Evolutionary conservation across 2,797 vertebrate species (phyloP).

Genomic region (Sebastes aleutianus): DNA sequence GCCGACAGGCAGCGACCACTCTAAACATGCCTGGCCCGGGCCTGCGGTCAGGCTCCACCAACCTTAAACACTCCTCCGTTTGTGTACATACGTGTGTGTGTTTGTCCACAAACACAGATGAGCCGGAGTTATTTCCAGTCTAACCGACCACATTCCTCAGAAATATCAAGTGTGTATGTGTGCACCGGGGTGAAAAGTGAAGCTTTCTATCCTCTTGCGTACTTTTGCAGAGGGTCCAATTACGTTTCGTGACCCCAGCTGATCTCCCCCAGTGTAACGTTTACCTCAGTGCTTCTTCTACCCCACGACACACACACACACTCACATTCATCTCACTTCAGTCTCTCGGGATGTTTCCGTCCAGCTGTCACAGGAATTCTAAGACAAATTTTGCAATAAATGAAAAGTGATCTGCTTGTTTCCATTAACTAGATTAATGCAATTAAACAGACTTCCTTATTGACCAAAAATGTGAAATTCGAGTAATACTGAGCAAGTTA

Average conservation of each 20-base stretch:
- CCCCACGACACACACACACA: not conserved
- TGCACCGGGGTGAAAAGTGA: constrained; percentile 17
- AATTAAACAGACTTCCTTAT: not conserved
- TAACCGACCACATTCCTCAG: constrained; percentile 48
- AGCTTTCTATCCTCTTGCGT: constrained; percentile 6
- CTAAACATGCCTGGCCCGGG: constrained; percentile 24
- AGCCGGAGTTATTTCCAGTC: constrained; percentile 55
- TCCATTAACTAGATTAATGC: constrained; percentile 4
- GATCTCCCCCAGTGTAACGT: constrained; percentile 6
- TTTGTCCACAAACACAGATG: constrained; percentile 61
- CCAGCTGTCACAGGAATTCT: constrained; percentile 9
- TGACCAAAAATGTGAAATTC: not conserved
- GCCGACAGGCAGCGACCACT: constrained; percentile 19
- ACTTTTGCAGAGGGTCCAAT: constrained; percentile 29
- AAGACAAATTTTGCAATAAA: not conserved
- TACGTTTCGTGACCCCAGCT: constrained; percentile 18
- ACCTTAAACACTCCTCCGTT: constrained; percentile 41
- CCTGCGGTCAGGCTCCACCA: constrained; percentile 10
- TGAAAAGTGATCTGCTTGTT: constrained; percentile 30
- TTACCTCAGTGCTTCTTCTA: not conserved
- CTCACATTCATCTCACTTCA: not conserved
- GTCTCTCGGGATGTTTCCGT: not conserved
- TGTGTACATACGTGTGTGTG: constrained; percentile 32
- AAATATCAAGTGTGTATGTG: constrained; percentile 19
- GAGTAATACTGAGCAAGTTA: not conserved